Percentiles rank a stretch among this genome's conserved stretches.
Conservation (phyloP, 2,797 vertebrate species). For the Bucorvus abyssinicus region DNA sequence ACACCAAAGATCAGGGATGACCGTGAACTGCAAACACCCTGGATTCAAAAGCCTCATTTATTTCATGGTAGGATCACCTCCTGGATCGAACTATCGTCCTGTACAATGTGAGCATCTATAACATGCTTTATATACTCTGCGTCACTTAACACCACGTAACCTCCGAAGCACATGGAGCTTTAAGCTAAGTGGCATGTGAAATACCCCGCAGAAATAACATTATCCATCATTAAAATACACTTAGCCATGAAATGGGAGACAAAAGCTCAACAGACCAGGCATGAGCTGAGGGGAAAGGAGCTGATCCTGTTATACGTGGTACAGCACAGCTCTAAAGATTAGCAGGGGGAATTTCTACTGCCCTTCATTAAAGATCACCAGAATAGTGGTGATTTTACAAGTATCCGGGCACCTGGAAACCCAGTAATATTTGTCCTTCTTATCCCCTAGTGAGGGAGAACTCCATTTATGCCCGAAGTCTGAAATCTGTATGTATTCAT, state of each 20-base stretch:
- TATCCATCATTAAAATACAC: background rate
- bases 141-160: background rate
- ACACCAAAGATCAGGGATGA: background rate
- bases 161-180: background rate
- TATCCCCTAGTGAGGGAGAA: background rate
- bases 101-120: background rate
- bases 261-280: background rate
- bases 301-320: background rate
- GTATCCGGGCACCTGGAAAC: background rate
- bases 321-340: background rate
- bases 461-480: fast-evolving
- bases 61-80: background rate
- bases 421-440: background rate
- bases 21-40: background rate
- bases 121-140: background rate
- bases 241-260: background rate
- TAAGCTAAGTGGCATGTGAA: background rate
- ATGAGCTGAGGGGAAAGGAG: background rate
- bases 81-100: background rate
- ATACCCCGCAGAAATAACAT: background rate
- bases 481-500: background rate
- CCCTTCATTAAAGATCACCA: background rate
- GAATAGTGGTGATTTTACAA: background rate
- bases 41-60: background rate
- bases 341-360: background rate